Evolutionary conservation across 1,140 invertebrate species (phyloP).

Genomic region (Camponotus floridanus): DNA sequence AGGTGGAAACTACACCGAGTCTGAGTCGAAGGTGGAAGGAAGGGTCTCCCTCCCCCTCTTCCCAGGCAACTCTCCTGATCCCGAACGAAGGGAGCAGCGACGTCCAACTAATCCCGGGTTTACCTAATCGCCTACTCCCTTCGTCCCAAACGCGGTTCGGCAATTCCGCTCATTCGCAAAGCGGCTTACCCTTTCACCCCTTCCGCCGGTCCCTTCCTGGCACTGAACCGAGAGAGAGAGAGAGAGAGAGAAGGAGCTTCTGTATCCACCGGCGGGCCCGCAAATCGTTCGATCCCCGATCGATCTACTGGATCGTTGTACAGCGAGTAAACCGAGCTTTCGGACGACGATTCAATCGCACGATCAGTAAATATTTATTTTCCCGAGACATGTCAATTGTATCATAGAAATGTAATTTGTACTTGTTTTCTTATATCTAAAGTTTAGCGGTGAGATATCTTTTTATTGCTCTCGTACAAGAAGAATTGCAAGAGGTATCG

Average conservation of each 20-base stretch:
- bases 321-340: not conserved
- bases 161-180: slow-evolving; percentile 83
- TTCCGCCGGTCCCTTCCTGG: slow-evolving; percentile 64
- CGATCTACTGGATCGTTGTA: slow-evolving; percentile 26
- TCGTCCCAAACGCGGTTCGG: slow-evolving; percentile 70
- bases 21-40: slow-evolving; percentile 61
- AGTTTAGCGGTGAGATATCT: not conserved
- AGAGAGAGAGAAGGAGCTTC: slow-evolving; percentile 49
- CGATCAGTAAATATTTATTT: not conserved
- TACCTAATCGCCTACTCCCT: slow-evolving; percentile 85
- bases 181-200: slow-evolving; percentile 84
- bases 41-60: not conserved
- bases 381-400: not conserved
- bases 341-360: not conserved
- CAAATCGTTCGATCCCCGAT: slow-evolving; percentile 1
- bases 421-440: not conserved
- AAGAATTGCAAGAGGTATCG: not conserved
- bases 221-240: slow-evolving; percentile 16
- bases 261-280: slow-evolving; percentile 35
- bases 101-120: slow-evolving; percentile 85
- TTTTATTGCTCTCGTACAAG: not conserved
- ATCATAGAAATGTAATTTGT: not conserved
- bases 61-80: slow-evolving; percentile 53
- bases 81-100: slow-evolving; percentile 76
- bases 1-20: slow-evolving; percentile 52